Base-by-base conservation (phyloP, 53 echinoderm and acorn worm genomes). In the Zoroaster sp. region DNA sequence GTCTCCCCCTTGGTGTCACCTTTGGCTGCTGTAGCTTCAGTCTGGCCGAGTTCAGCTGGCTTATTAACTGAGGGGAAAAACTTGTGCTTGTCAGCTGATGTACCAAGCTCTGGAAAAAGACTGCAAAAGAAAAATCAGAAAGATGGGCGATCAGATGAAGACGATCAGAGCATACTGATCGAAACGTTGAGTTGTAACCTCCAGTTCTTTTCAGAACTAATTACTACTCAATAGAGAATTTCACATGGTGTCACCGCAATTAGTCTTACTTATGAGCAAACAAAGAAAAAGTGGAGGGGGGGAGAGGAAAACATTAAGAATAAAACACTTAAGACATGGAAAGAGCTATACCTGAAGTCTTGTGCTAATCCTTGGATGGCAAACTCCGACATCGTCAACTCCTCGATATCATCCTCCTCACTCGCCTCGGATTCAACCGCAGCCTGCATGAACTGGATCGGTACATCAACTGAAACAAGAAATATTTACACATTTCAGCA, bases 401-500 rank as follows among this genome's bases (percentile, higher is more conserved):
- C 85, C 30, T 85, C 85, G 8, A 85, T 85, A 18, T 51, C 85
- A 52, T 88, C 73, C 28, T 83, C 66, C 45, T 83, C 54, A 42
- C 79, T 87, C 66, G 54, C 75, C 33, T 91, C 88, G 21, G 73
- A 42, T 70, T 80, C 43, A 3, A 52, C 74, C 14, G 74, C 82
- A 13, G 36, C 47, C 53, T 89, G 81, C 90, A 89, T 73, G 63
- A 51, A 89, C 18, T 91, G 91, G 72, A 91, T 91, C 13, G 92
- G 92, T 38, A 91, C 79, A 80, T 91, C 92, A 35, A 91, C 92
- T 91, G 59, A 21, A 63, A 86, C n/a, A n/a, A n/a, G n/a, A n/a
- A n/a, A n/a, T n/a, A n/a, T n/a, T n/a, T n/a, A n/a, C n/a, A n/a
- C n/a, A n/a, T n/a, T n/a, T n/a, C n/a, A n/a, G n/a, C n/a, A n/a